Evolutionary conservation across 2,888 invertebrate species (phyloP), one percentile per base, ranked within the genome.

Genomic region (Stenotaenia linearis): DNA sequence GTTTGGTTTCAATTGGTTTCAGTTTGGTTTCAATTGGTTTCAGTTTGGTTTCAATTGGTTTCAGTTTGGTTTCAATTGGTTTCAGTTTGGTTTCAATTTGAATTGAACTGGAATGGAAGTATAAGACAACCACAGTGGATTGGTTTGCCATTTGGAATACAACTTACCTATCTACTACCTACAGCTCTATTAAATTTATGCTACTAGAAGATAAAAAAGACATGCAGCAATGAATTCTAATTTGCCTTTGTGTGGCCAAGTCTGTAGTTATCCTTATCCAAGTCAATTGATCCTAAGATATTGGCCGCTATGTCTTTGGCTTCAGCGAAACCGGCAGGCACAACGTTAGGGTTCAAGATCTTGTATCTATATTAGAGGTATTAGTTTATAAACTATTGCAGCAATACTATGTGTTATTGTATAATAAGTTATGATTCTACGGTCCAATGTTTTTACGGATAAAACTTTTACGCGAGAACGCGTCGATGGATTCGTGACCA

Each of bases 241-340:
- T 84, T 83, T 93, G 97, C 98, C 95, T 99, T 99, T 83, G 98
- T 99, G 88, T 96, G 94, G 89, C 99, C 99, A 88, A 98, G 93
- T 90, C 97, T 93, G 91, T 96, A 99, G 88, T 92, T 92, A 88
- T 98, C 97, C 83, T 93, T 91, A 89, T 96, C 97, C 88, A 99
- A 91, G 87, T 90, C 91, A 85, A 93, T 90, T 85, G 91, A 89
- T 87, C 94, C 93, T 88, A 96, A 90, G 90, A 97, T 95, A 88
- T 93, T 93, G 86, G 91, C 90, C 83, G 96, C 95, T 82, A 95
- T 92, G 86, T 92, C 86, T 83, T 87, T 88, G 79, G 88, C 89
- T 82, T 88, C 87, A 80, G 87, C 87, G 82, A 88, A 88, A 30
- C 78, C 78, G 4, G 82, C 83, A 10, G 89, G 87, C 80, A 40